These are phyloP conservation scores for Carcharodon carcharias DNA, from an alignment of 2,797 vertebrate genomes.

Conservation along the genomic window DNA sequence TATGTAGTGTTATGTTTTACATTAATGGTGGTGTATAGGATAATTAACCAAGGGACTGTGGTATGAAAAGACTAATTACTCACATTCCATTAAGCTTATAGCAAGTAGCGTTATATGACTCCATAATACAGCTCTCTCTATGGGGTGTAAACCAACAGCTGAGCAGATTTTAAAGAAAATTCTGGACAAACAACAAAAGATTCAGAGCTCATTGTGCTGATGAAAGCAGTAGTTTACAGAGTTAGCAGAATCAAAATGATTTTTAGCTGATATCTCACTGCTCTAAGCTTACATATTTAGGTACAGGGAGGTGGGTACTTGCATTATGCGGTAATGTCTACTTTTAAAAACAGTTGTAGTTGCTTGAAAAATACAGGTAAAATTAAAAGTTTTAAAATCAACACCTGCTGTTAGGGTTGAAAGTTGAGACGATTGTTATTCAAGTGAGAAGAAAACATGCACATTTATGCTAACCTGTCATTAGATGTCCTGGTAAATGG, in stretches of 20 bases:
- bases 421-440: background rate
- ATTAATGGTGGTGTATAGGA: background rate
- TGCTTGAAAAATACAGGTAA: background rate
- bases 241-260: background rate
- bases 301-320: background rate
- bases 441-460: background rate
- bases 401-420: background rate
- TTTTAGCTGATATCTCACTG: background rate
- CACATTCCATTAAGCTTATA: background rate
- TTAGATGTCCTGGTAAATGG: too few species aligned
- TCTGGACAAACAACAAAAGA: background rate
- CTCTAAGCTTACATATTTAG: background rate
- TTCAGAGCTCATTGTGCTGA: background rate
- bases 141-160: background rate
- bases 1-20: background rate
- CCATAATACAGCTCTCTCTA: background rate
- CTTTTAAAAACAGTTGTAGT: background rate
- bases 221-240: background rate
- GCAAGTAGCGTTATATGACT: background rate
- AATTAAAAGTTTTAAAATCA: background rate
- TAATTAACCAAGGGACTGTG: background rate
- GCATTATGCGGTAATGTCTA: background rate
- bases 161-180: background rate
- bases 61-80: background rate
- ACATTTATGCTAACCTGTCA: background rate